Evolutionary conservation across 1,140 invertebrate species (phyloP).

Genomic region (Cephus cinctus): DNA sequence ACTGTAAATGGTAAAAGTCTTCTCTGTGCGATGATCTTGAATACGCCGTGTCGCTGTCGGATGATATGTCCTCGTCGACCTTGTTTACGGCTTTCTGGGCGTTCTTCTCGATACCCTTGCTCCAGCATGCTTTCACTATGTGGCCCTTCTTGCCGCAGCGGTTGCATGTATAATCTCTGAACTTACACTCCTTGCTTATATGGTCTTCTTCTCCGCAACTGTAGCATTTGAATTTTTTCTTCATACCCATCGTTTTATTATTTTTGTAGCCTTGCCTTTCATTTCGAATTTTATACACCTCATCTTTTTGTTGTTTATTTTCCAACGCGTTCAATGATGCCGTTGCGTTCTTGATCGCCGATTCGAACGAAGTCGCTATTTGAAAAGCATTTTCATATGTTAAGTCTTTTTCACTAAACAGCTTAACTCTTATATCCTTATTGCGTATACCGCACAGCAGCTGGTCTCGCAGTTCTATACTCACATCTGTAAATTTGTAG

Average conservation of each 20-base stretch:
- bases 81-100: no score
- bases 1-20: neutral
- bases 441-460: slow-evolving; percentile 4
- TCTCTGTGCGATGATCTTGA: neutral
- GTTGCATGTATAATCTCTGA: slow-evolving; percentile 19
- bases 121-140: slow-evolving; percentile 17
- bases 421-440: neutral
- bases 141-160: slow-evolving; percentile 18
- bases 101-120: no score
- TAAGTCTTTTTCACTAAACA: slow-evolving; percentile 1
- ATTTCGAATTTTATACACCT: neutral
- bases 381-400: neutral
- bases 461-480: slow-evolving; percentile 3
- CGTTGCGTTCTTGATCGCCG: slow-evolving; percentile 3
- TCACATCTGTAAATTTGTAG: slow-evolving; percentile 9
- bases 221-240: slow-evolving; percentile 1
- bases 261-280: no score
- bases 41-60: neutral
- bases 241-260: no score
- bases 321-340: neutral
- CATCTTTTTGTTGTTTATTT: neutral
- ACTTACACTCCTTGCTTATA: slow-evolving; percentile 12
- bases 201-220: slow-evolving; percentile 21
- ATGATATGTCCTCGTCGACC: neutral
- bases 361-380: neutral